These are phyloP conservation scores for Metopia argyrocephala DNA, from an alignment of 2,888 invertebrate genomes.

Conservation along the genomic window DNA sequence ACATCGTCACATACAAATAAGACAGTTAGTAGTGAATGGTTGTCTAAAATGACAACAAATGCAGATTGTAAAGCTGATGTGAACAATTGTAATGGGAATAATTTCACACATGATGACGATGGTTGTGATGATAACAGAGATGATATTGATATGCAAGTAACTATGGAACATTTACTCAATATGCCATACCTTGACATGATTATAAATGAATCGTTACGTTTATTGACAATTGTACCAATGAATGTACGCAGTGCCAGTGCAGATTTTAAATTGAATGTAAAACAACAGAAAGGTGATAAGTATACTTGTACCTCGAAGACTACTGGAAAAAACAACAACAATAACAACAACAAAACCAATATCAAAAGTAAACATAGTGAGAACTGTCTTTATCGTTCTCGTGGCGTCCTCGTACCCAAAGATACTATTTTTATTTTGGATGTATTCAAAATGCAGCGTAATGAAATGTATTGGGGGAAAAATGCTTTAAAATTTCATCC, in stretches of 20 bases:
- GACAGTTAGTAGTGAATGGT: not conserved
- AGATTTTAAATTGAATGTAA: conserved; percentile 70
- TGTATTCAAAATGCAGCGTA: conserved; percentile 76
- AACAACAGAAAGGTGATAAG: conserved; percentile 8
- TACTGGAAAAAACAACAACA: not conserved
- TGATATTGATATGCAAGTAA: conserved; percentile 31
- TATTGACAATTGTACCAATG: conserved; percentile 76
- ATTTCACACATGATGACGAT: not conserved
- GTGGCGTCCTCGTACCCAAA: conserved; percentile 69
- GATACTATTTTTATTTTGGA: conserved; percentile 75
- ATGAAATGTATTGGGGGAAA: conserved; percentile 73
- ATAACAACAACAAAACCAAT: not conserved
- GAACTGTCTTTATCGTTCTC: not conserved
- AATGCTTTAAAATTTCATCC: conserved; percentile 74
- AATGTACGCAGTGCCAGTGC: conserved; percentile 74
- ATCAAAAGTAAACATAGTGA: not conserved
- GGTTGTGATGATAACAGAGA: not conserved
- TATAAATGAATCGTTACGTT: conserved; percentile 75
- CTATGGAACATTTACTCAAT: conserved; percentile 70
- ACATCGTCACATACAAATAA: not conserved
- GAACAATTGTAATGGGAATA: not conserved
- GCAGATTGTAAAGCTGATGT: not conserved
- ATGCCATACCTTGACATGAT: conserved; percentile 76
- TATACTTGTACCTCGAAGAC: not conserved
- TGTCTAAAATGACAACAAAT: conserved; percentile 2